phyloP scores from a whole-genome alignment of 2,888 invertebrate species.

The Luperina testacea region DNA sequence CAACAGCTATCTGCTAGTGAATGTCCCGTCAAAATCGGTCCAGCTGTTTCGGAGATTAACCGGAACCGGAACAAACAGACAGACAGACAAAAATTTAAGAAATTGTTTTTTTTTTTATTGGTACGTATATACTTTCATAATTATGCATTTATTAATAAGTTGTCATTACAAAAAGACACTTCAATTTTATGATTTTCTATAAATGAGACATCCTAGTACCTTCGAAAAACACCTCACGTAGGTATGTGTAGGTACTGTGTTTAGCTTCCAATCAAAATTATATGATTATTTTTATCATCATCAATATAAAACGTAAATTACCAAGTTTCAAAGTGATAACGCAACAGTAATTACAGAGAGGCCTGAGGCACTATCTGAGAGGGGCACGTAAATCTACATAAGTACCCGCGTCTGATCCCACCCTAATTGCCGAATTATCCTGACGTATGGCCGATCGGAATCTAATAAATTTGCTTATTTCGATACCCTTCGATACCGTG shows the following conservation, averaged over 20 bases:
- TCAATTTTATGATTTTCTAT: too few species aligned
- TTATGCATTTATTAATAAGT: too few species aligned
- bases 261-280: not conserved
- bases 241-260: not conserved
- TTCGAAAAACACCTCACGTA: not conserved
- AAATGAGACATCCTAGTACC: not conserved
- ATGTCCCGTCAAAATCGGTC: too few species aligned
- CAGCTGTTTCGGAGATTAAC: too few species aligned
- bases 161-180: too few species aligned
- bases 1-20: too few species aligned
- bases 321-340: constrained; percentile 34
- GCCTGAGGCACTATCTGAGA: constrained; percentile 14
- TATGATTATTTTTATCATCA: not conserved
- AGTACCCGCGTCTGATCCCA: constrained; percentile 35
- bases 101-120: too few species aligned
- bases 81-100: too few species aligned
- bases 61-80: too few species aligned
- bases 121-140: too few species aligned
- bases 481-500: constrained; percentile 30
- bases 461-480: constrained; percentile 55
- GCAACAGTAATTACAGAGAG: constrained; percentile 39
- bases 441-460: constrained; percentile 52
- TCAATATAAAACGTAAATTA: constrained; percentile 19
- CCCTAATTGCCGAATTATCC: constrained; percentile 55
- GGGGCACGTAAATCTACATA: constrained; percentile 48